Evolutionary conservation across 2,888 invertebrate genomes (phyloP), one percentile per base, ranked within the genome.

Genomic region (Chrysopilus asiliformis): DNA sequence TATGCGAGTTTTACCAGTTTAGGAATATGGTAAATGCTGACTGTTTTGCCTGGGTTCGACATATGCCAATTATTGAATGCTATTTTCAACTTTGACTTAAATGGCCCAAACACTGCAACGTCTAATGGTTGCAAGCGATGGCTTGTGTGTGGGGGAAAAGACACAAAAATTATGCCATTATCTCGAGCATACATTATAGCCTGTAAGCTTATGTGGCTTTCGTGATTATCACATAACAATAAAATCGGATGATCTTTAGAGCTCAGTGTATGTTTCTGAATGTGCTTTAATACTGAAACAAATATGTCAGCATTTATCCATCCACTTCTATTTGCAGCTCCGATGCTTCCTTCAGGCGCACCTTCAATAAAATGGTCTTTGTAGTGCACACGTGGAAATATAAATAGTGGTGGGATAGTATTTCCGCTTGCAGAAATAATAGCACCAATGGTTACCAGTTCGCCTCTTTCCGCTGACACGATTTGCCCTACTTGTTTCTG

Each of bases 391-490:
- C 49, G 36, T n/a, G 49, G 46, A 44, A 47, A 49, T 27, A 57
- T 40, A 33, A 53, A 56, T 31, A 55, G 34, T 9, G 54, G 56
- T n/a, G 53, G 53, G 17, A 56, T 49, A 5, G 50, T 48, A 36
- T 53, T 51, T 36, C 48, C 50, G 32, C 41, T 43, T 26, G 50
- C 50, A 19, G 45, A 52, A 30, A 47, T 51, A 18, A 57, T 56
- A 35, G 45, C 42, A 7, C 51, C 47, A 22, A 59, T 42, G 22
- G 57, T 58, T 2, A 59, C 52, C 4, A 43, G 55, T 9, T 53
- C 52, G 1, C 57, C 57, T 18, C 55, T 44, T 45, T 61, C 58
- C 0, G 50, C 53, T n/a, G 56, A 56, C 4, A 54, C 54, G 0
- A 56, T 9, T 33, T 53, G 42, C 8, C 53, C 55, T 0, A 58